These are phyloP conservation scores for Eutolmus rufibarbis DNA, from an alignment of 2,888 invertebrate genomes.

Conservation along the genomic window DNA sequence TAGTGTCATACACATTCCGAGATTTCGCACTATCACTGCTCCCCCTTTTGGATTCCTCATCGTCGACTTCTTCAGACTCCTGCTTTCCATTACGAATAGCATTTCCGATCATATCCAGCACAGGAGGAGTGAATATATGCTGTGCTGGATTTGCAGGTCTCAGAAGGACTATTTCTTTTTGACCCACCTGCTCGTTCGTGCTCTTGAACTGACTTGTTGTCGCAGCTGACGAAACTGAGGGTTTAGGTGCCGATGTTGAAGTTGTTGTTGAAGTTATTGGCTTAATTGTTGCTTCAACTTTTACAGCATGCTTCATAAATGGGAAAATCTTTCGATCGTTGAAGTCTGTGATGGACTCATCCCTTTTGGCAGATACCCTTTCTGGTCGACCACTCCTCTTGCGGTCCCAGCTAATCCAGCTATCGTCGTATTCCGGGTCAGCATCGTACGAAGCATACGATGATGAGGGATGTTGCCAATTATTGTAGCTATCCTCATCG, in stretches of 20 bases:
- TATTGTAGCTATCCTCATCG: conserved; percentile 7
- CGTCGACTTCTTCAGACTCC: background rate
- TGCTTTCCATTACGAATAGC: background rate
- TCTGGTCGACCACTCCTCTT: conserved; percentile 56
- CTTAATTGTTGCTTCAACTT: background rate
- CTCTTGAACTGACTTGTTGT: conserved; percentile 63
- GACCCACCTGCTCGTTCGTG: conserved; percentile 64
- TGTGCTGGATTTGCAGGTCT: conserved; percentile 68
- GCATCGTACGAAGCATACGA: conserved; percentile 50
- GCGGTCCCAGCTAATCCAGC: conserved; percentile 63
- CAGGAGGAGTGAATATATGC: conserved; percentile 58
- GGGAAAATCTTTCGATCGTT: conserved; percentile 47
- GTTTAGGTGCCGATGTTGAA: background rate
- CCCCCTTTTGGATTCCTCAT: conserved; percentile 44
- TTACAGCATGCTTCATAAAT: background rate
- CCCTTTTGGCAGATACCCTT: conserved; percentile 29
- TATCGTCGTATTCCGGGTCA: conserved; percentile 60
- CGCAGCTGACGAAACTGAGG: conserved; percentile 61
- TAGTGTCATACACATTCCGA: conserved; percentile 64
- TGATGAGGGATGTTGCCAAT: conserved; percentile 42
- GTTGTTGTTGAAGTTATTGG: conserved; percentile 29
- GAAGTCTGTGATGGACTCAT: conserved; percentile 47
- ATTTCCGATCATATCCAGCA: conserved; percentile 61
- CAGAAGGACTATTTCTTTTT: conserved; percentile 72
- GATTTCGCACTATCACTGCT: conserved; percentile 27